phyloP scores from a whole-genome alignment of 2,113 vertebrate genomes.

The Campylorhamphus procurvoides region DNA sequence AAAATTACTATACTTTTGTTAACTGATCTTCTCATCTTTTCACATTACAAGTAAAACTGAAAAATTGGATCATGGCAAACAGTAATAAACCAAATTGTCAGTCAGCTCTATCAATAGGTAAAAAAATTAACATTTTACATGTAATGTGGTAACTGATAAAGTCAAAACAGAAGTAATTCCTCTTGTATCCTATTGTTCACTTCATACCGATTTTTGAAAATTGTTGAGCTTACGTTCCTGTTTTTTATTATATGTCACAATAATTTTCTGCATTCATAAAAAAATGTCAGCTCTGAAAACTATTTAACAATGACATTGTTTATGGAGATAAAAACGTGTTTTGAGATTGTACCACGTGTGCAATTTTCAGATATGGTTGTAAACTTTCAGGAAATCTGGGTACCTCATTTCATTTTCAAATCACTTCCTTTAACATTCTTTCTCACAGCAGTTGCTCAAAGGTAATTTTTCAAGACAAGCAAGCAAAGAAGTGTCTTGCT shows the following conservation, averaged over 20 bases:
- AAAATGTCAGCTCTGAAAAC: neutral
- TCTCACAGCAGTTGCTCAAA: neutral
- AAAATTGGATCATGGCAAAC: neutral
- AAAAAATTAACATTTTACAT: neutral
- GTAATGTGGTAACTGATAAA: neutral
- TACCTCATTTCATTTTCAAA: neutral
- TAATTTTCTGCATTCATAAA: neutral
- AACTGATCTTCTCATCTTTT: neutral
- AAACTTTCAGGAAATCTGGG: neutral
- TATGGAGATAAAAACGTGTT: neutral
- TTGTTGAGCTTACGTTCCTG: neutral
- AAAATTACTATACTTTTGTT: neutral
- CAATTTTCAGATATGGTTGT: neutral
- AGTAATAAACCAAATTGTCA: neutral
- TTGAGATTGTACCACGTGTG: neutral
- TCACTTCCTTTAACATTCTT: neutral
- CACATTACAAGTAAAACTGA: neutral
- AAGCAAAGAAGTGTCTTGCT: neutral
- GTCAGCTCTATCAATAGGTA: neutral
- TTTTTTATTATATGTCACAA: neutral
- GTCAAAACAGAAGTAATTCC: neutral
- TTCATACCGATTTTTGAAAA: neutral
- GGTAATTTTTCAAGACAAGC: neutral
- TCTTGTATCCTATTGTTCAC: neutral
- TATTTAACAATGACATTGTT: neutral